Evolutionary conservation across 2,888 invertebrate genomes (phyloP), one percentile per base, ranked within the genome.

Genomic region (Rapana venosa): DNA sequence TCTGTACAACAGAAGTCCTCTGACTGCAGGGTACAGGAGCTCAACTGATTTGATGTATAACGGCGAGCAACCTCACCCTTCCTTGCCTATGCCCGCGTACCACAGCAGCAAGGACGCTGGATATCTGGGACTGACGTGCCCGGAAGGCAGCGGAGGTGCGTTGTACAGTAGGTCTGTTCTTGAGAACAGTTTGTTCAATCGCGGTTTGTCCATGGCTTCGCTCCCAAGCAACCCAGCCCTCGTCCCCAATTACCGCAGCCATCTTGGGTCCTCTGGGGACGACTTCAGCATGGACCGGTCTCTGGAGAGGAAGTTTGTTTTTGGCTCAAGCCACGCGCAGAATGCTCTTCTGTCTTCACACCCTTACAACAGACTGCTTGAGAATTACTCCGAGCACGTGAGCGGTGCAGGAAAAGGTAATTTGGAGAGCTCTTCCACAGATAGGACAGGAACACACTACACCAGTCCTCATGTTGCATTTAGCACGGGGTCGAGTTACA

Each of bases 281-380:
- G 81, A 83, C 15, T 30, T 83, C 22, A 22, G 36, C 22, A 47
- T 83, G 81, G 81, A 83, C 1, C 36, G 47, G 6, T 11, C 36
- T 36, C 47, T 83, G 47, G 81, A 83, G 36, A 83, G 47, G 26
- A 83, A 83, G 81, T 83, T 83, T 83, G 81, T 36, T 20, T 83
- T 83, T 83, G 47, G 81, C 4, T 83, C 81, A n/a, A 47, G 47
- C 26, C 81, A 83, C 22, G 13, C 36, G 5, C 81, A 36, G 6
- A 47, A 36, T 47, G 30, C 81, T 47, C 47, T 83, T 36, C 81
- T 83, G 81, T 47, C 81, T 22, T 17, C 81, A 36, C 81, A 36
- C 6, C 36, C 81, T 26, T 83, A 83, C 47, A 83, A 47, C 81
- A 17, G 81, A 83, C 81, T 83, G 36, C 81, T 83, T 20, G 81